Evolutionary conservation across 1,140 invertebrate genomes (phyloP).

Genomic region (Melanaphis sacchari): DNA sequence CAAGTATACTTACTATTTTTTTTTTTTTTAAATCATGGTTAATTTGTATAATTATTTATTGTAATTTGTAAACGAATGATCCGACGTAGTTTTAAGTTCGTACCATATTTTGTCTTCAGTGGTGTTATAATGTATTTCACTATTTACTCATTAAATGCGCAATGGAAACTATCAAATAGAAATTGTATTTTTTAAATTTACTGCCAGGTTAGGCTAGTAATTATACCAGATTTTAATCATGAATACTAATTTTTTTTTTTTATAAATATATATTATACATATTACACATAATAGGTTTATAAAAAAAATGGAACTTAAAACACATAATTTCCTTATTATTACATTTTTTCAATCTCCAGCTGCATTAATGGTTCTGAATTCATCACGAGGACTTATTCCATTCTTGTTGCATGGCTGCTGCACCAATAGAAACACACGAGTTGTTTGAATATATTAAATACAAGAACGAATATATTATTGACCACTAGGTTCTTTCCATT

Average conservation of each 20-base stretch:
- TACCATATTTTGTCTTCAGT: not conserved
- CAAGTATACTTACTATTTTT: not conserved
- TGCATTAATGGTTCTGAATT: conserved; percentile 6
- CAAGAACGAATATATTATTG: conserved; percentile 11
- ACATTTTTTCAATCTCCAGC: not conserved
- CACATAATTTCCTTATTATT: not conserved
- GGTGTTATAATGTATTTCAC: not conserved
- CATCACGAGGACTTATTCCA: not conserved
- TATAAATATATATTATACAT: not conserved
- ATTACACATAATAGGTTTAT: not conserved
- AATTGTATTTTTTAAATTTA: not conserved
- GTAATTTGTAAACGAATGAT: not conserved
- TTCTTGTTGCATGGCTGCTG: not conserved
- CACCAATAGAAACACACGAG: not conserved
- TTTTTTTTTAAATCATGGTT: not conserved
- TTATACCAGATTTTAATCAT: not conserved
- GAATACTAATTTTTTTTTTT: not conserved
- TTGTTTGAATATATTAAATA: conserved; percentile 12
- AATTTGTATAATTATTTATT: not conserved
- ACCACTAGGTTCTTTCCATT: not conserved
- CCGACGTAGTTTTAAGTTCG: not conserved
- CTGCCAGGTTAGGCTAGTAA: not conserved
- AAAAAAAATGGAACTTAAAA: not conserved
- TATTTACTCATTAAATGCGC: not conserved
- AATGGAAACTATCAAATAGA: not conserved